phyloP scores from a whole-genome alignment of 2,797 vertebrate genomes.

The Schizopygopsis pylzovi region DNA sequence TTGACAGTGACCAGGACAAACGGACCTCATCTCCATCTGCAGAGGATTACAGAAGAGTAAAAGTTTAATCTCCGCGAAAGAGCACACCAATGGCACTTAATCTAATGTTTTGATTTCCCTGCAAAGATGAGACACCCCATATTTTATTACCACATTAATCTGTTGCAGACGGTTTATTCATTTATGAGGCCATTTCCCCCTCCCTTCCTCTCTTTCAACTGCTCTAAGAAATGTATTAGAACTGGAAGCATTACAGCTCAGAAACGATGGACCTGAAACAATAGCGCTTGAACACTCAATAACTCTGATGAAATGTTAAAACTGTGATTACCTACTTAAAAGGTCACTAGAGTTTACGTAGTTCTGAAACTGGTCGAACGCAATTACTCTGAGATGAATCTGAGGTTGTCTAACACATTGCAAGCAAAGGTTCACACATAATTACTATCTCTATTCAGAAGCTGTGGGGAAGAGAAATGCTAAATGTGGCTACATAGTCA shows the following conservation, averaged over 20 bases:
- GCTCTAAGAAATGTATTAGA: conserved; percentile 66
- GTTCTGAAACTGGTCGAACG: conserved; percentile 48
- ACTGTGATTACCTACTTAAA: conserved; percentile 63
- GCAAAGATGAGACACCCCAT: conserved; percentile 58
- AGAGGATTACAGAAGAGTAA: conserved; percentile 55
- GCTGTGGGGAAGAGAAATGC: conserved; percentile 30
- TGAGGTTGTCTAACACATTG: conserved; percentile 6
- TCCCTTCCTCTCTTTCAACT: conserved; percentile 61
- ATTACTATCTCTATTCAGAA: conserved; percentile 50
- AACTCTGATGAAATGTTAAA: conserved; percentile 59
- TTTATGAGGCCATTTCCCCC: conserved; percentile 69
- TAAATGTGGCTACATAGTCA: conserved; percentile 19
- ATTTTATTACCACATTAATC: conserved; percentile 72
- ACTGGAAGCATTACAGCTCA: conserved; percentile 61
- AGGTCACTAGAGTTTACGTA: conserved; percentile 43
- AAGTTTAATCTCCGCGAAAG: conserved; percentile 48
- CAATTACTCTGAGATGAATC: conserved; percentile 35
- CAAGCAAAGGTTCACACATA: conserved; percentile 19
- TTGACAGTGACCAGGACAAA: conserved; percentile 46
- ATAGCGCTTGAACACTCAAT: conserved; percentile 68
- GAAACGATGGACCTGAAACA: conserved; percentile 64
- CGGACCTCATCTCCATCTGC: conserved; percentile 43
- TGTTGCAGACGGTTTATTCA: conserved; percentile 73
- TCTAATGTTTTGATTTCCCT: conserved; percentile 62
- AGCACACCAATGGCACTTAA: conserved; percentile 46